Conservation (phyloP, 2,888 invertebrate species). For the Agriotes lineatus region DNA sequence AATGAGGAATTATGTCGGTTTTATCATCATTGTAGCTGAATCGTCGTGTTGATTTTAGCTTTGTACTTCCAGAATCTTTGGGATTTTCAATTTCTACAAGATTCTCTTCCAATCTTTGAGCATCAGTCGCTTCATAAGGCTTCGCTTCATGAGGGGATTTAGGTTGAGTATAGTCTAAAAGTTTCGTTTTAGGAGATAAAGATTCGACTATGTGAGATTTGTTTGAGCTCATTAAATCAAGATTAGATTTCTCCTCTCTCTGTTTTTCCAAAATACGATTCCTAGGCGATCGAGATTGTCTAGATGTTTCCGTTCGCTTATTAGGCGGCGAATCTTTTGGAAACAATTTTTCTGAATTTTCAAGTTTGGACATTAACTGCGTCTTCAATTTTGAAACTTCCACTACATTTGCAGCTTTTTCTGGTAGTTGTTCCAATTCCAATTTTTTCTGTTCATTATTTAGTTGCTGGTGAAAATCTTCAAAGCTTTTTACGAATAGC, state of each 20-base stretch:
- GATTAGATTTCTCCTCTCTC: not conserved
- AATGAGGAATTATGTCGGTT: no score
- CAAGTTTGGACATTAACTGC: conserved; percentile 59
- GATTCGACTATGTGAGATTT: not conserved
- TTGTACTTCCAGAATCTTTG: not conserved
- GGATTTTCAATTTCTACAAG: not conserved
- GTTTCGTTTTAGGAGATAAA: not conserved
- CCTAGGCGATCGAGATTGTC: not conserved
- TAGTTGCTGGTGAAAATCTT: conserved; percentile 59
- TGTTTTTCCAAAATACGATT: conserved; percentile 8
- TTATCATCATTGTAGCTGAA: not conserved
- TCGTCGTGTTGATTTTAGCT: not conserved
- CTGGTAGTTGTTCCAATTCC: conserved; percentile 12
- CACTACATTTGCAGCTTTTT: conserved; percentile 33
- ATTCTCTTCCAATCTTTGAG: not conserved
- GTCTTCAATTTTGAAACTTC: conserved; percentile 57
- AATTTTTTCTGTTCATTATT: conserved; percentile 36
- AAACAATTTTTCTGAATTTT: conserved; percentile 24
- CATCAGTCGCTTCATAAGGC: not conserved
- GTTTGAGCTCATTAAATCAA: not conserved
- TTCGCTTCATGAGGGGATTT: not conserved
- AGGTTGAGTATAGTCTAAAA: not conserved
- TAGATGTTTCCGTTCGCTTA: conserved; percentile 5
- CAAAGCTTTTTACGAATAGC: conserved; percentile 63
- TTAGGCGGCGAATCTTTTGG: not conserved